Base-by-base conservation (phyloP, 2,113 vertebrate genomes). In the Salvelinus alpinus region DNA sequence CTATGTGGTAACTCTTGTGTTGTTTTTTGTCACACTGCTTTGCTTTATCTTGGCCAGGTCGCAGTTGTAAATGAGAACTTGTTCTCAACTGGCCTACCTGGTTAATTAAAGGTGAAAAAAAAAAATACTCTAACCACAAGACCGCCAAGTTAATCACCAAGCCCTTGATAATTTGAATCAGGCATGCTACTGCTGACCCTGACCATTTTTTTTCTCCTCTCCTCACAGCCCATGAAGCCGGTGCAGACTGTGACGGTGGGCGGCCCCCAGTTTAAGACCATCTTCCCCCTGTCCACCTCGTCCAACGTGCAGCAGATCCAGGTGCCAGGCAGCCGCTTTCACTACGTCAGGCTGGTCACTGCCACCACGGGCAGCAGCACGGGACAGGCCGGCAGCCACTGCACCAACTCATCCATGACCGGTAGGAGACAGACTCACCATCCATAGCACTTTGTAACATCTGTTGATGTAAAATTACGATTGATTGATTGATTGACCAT, bases 251-350 rank as follows among this genome's bases (percentile, higher is more conserved):
- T 99, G 88, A 87, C 96, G 24, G 93, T 99, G 67, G 95, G 96
- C 74, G 96, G 94, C 38, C 94, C 97, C 77, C 97, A 99, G 48
- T 99, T 96, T 90, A 99, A 99, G 92, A 97, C 96, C 78, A 96
- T 99, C 88, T 97, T 99, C 92, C 98, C 98, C 1, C 89, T 99
- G 92, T 89, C 95, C 83, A 95, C 95, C 31, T 95, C 97, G 77
- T 94, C 96, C 2, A 99, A 96, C 34, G 96, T 99, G 82, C 98
- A 99, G 88, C 98, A 97, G 88, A 99, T 99, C 80, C 97, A 99
- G 94, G 98, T 99, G 77, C 96, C 98, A 31, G 98, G 98, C 72
- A 99, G 96, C 94, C 93, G 97, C 83, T 99, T 99, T 84, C 97
- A 98, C 88, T 99, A 99, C 77, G 97, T 99, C 73, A 95, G 97